These are phyloP conservation scores for Porites lutea DNA, from an alignment of 64 coral and sea anemone genomes.

Conservation along the genomic window DNA sequence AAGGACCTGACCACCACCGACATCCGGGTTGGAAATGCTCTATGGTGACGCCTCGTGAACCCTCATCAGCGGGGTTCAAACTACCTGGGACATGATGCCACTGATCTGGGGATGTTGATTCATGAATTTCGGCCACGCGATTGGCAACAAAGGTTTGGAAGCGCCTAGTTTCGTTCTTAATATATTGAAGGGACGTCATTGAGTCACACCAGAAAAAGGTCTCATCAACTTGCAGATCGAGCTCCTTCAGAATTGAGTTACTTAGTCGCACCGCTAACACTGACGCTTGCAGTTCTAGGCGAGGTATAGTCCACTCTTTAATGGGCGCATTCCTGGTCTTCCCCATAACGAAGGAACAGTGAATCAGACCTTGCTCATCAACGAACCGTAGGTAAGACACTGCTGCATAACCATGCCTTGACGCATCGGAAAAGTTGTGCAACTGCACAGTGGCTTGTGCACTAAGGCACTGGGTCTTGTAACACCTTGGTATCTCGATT, in stretches of 20 bases:
- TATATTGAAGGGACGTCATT: constrained; percentile 28
- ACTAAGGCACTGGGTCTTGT: not conserved
- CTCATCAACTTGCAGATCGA: constrained; percentile 4
- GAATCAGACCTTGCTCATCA: not conserved
- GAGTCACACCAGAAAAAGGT: constrained; percentile 42
- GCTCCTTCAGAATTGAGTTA: constrained; percentile 4
- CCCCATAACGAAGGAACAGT: constrained; percentile 52
- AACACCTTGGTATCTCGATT: constrained; percentile 41
- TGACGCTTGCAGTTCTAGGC: constrained; percentile 56
- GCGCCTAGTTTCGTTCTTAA: constrained; percentile 41
- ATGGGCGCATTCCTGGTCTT: constrained; percentile 30
- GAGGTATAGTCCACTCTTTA: constrained; percentile 56
- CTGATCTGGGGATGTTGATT: constrained; percentile 4
- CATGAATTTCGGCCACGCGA: constrained; percentile 21
- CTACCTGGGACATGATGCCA: constrained; percentile 32
- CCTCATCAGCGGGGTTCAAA: constrained; percentile 26
- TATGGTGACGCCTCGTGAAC: constrained; percentile 20
- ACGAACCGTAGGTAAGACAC: constrained; percentile 39
- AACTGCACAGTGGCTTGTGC: not conserved
- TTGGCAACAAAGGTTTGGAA: constrained; percentile 50
- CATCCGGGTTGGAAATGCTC: too few species aligned
- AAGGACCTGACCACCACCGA: not conserved
- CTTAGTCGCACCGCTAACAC: constrained; percentile 2
- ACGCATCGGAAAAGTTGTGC: constrained; percentile 74
- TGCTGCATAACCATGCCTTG: constrained; percentile 5